Evolutionary conservation across 2,888 invertebrate genomes (phyloP), one percentile per base, ranked within the genome.

Genomic region (Phyto melanocephala): DNA sequence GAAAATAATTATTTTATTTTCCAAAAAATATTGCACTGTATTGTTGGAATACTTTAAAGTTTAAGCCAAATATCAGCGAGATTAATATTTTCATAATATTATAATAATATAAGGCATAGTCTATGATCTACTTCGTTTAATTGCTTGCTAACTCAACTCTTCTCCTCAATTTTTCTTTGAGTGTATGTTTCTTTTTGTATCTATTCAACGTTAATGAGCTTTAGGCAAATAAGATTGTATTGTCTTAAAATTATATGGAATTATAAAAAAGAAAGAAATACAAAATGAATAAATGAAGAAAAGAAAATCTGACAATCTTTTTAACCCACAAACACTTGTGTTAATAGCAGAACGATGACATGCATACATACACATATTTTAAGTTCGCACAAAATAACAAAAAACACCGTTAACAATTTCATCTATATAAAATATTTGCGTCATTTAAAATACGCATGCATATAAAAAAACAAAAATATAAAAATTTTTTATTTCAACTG

Each of bases 141-240:
- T n/a, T n/a, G n/a, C n/a, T n/a, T n/a, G n/a, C n/a, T n/a, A n/a
- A n/a, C n/a, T n/a, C n/a, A n/a, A n/a, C n/a, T n/a, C n/a, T n/a
- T n/a, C n/a, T n/a, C n/a, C n/a, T n/a, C n/a, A n/a, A n/a, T n/a
- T 28, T 74, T 63, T 58, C 15, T 65, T 15, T 45, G 8, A 37
- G 63, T 72, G 72, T 67, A 22, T 0, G 17, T 37, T 63, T 56
- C 6, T 28, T 62, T 45, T 37, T 50, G 7, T 67, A 52, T 40
- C 56, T 65, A 75, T 63, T 56, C 37, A 68, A 58, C 71, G 62
- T 67, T 79, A 79, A 79, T 82, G 75, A 82, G 79, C 79, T 79
- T 79, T 45, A 74, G 71, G 58, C 71, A 82, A 82, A 79, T 71
- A 71, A 71, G 68, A 79, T 79, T 79, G 71, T 76, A 67, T 75